phyloP scores from a whole-genome alignment of 2,797 vertebrate genomes.

The Naso thynnoides region DNA sequence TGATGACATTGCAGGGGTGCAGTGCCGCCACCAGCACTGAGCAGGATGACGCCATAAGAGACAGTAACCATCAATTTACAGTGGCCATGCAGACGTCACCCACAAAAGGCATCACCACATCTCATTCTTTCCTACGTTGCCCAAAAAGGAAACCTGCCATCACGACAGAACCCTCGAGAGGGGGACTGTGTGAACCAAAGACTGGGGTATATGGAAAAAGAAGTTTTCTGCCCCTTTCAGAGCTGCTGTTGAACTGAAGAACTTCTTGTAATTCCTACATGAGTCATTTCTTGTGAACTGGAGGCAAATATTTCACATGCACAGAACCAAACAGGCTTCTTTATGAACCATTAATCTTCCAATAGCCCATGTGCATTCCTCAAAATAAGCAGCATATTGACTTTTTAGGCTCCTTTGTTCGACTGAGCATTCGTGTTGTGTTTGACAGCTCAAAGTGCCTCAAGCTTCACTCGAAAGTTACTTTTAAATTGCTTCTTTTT shows the following conservation, averaged over 20 bases:
- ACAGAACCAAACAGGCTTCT: neutral
- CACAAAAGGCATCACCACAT: neutral
- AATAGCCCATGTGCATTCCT: no score
- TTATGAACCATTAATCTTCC: neutral
- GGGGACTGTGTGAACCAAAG: no score
- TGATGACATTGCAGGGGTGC: constrained; percentile 17
- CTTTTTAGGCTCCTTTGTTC: no score
- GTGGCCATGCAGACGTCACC: constrained; percentile 23
- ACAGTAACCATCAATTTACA: constrained; percentile 8
- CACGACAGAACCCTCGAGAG: no score
- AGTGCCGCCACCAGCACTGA: neutral
- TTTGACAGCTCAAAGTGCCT: no score
- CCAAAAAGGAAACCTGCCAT: neutral
- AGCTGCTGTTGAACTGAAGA: neutral
- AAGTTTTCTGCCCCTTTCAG: neutral
- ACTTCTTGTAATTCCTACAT: neutral
- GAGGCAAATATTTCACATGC: neutral
- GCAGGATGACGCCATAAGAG: constrained; percentile 15
- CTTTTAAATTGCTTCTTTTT: no score
- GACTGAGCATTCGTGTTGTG: no score
- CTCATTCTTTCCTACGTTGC: constrained; percentile 11
- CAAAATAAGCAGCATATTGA: no score
- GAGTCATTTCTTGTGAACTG: neutral
- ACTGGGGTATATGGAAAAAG: no score
- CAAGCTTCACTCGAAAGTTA: no score